Conservation (phyloP, 1,140 invertebrate genomes). For the Lineus longissimus region DNA sequence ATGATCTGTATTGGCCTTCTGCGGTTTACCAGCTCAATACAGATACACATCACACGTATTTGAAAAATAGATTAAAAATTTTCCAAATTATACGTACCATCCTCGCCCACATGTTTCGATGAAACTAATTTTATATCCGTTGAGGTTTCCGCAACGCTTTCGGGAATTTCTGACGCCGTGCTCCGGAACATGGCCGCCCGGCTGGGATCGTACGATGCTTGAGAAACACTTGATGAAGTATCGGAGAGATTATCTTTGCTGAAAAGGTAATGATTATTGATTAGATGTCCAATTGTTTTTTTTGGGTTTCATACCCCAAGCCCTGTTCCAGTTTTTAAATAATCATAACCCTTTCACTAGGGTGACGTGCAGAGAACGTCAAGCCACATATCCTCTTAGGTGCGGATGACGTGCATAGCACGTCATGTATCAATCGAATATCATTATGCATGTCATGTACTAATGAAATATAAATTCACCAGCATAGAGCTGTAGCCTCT, state of each 20-base stretch:
- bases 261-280: conserved; percentile 2
- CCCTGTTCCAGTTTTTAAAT: not conserved
- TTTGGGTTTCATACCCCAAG: not conserved
- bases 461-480: too few species aligned
- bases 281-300: conserved; percentile 10
- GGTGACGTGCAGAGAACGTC: not conserved
- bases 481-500: too few species aligned
- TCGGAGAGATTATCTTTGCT: conserved; percentile 26
- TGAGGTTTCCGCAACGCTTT: not conserved
- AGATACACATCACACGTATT: too few species aligned
- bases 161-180: conserved; percentile 43
- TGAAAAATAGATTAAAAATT: too few species aligned
- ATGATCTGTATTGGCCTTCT: too few species aligned
- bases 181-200: conserved; percentile 38
- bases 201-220: conserved; percentile 45
- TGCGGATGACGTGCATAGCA: too few species aligned
- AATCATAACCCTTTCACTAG: not conserved
- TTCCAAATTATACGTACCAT: not conserved
- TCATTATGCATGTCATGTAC: not conserved
- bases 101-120: not conserved
- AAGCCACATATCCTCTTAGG: too few species aligned
- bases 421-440: not conserved
- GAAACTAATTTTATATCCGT: not conserved
- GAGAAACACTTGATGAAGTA: conserved; percentile 43
- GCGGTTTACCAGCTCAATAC: too few species aligned